Evolutionary conservation across 2,113 vertebrate species (phyloP).

Genomic region (Odocoileus hemionus): DNA sequence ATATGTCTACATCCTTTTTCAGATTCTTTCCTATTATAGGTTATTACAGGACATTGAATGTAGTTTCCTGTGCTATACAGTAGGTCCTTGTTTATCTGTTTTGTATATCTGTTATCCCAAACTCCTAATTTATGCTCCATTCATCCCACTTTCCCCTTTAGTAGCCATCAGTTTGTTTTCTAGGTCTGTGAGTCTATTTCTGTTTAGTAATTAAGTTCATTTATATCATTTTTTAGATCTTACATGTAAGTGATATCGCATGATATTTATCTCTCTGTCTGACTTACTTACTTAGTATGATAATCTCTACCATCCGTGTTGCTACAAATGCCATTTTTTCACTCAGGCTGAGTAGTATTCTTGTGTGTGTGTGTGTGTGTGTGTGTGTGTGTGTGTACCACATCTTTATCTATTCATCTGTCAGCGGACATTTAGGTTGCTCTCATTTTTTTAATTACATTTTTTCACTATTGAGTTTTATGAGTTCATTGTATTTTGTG

Average conservation of each 20-base stretch:
- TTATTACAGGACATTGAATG: not conserved
- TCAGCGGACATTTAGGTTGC: not conserved
- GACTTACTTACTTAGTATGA: not conserved
- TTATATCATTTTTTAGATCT: not conserved
- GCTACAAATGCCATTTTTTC: not conserved
- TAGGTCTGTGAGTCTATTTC: not conserved
- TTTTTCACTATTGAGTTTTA: not conserved
- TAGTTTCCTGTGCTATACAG: not conserved
- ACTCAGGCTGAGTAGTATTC: not conserved
- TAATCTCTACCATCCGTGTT: not conserved
- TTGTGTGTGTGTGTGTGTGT: not conserved
- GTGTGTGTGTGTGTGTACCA: not conserved
- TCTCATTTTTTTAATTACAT: not conserved
- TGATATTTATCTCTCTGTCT: not conserved
- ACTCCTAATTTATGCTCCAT: not conserved
- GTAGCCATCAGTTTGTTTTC: not conserved
- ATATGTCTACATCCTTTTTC: not conserved
- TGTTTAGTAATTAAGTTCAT: not conserved
- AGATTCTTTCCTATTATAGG: not conserved
- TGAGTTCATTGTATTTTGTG: not conserved
- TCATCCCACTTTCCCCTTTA: not conserved
- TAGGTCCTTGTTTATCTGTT: not conserved
- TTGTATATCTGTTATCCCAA: not conserved
- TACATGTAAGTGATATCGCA: not conserved
- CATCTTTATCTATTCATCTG: not conserved